Percentiles rank a stretch among this genome's conserved stretches.
Conservation (phyloP, 2,888 invertebrate genomes). For the Clostera curtula region DNA sequence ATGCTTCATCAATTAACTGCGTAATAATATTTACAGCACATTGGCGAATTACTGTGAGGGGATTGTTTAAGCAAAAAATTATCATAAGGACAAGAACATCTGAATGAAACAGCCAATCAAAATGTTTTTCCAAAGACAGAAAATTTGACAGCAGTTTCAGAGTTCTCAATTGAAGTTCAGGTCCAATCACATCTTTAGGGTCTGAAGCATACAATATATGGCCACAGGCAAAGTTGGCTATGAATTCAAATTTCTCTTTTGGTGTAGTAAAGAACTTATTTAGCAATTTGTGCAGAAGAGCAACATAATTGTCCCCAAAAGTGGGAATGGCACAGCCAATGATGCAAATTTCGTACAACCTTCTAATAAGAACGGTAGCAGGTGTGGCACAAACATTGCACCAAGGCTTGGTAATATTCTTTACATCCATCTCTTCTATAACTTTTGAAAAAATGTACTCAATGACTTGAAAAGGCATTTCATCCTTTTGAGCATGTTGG, state of each 20-base stretch:
- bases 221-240: constrained; percentile 73
- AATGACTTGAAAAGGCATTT: constrained; percentile 73
- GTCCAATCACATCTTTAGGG: constrained; percentile 57
- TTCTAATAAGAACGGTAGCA: constrained; percentile 49
- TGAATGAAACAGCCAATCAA: constrained; percentile 53
- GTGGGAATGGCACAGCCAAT: constrained; percentile 59
- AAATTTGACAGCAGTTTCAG: constrained; percentile 55
- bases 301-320: constrained; percentile 48
- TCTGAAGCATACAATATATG: constrained; percentile 58
- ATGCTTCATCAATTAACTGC: constrained; percentile 36
- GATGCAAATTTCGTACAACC: constrained; percentile 63
- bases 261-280: constrained; percentile 52
- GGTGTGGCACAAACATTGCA: constrained; percentile 56
- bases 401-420: constrained; percentile 49
- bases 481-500: constrained; percentile 46
- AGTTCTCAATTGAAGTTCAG: constrained; percentile 68
- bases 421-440: constrained; percentile 58
- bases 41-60: constrained; percentile 69
- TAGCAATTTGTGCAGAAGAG: constrained; percentile 58
- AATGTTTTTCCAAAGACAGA: constrained; percentile 33
- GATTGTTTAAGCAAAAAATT: constrained; percentile 72
- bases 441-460: constrained; percentile 69
- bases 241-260: constrained; percentile 68
- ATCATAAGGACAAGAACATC: constrained; percentile 69
- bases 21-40: constrained; percentile 71